Evolutionary conservation across 2,888 invertebrate species (phyloP).

Genomic region (Tromatobia lineatoria): DNA sequence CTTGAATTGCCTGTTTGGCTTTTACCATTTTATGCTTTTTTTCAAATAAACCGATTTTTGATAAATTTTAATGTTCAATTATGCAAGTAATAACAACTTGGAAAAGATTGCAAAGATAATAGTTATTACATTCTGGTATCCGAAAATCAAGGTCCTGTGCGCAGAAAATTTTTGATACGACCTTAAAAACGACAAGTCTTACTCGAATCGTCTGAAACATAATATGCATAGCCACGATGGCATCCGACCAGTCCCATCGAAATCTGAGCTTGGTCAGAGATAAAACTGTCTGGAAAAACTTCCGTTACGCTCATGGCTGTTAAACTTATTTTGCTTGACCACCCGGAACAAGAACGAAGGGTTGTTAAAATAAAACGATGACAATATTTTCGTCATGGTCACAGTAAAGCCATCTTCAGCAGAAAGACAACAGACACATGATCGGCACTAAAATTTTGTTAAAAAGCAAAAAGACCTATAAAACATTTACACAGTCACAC

Average conservation of each 20-base stretch:
- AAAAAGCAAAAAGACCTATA: background rate
- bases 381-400: background rate
- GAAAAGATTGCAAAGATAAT: too few species aligned
- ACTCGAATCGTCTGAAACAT: too few species aligned
- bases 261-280: background rate
- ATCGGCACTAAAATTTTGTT: background rate
- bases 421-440: background rate
- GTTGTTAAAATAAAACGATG: background rate
- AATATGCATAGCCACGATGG: background rate
- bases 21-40: too few species aligned
- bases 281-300: background rate
- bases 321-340: background rate
- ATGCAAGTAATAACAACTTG: too few species aligned
- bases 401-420: background rate
- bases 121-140: too few species aligned
- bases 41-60: too few species aligned
- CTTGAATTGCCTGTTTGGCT: too few species aligned
- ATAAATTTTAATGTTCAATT: too few species aligned
- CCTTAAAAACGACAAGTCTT: background rate
- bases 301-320: background rate
- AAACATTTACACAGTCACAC: background rate
- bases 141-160: too few species aligned
- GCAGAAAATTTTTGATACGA: background rate
- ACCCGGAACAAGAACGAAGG: background rate
- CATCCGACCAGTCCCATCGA: background rate